phyloP scores from a whole-genome alignment of 2,888 invertebrate species.

The Drosophila neutralis region DNA sequence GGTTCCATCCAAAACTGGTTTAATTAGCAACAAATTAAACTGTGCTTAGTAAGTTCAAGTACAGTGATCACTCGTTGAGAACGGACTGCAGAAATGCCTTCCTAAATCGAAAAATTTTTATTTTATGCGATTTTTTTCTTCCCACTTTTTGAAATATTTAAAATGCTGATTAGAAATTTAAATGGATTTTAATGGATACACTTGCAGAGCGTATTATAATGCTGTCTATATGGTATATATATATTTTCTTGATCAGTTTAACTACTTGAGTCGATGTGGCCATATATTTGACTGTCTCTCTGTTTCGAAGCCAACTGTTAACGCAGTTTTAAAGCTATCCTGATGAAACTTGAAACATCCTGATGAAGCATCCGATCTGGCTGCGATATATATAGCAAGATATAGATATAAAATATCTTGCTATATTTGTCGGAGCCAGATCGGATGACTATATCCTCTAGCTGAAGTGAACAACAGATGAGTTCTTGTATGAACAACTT shows the following conservation, averaged over 20 bases:
- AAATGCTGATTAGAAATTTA: not conserved
- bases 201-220: not conserved
- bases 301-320: not conserved
- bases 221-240: not conserved
- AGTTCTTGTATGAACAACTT: too few relatives aligned
- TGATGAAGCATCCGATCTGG: too few relatives aligned
- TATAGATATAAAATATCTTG: too few relatives aligned
- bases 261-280: not conserved
- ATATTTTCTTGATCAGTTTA: not conserved
- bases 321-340: not conserved
- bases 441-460: too few relatives aligned
- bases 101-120: fast-evolving
- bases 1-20: not conserved
- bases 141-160: not conserved
- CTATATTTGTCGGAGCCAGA: too few relatives aligned
- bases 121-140: not conserved
- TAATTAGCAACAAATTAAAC: not conserved
- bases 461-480: too few relatives aligned
- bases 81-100: not conserved
- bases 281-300: not conserved
- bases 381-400: too few relatives aligned
- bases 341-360: not conserved
- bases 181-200: not conserved
- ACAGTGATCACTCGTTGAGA: not conserved
- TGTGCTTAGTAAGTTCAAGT: not conserved